phyloP scores from a whole-genome alignment of 2,888 invertebrate genomes.

The Loripinus fragilis region DNA sequence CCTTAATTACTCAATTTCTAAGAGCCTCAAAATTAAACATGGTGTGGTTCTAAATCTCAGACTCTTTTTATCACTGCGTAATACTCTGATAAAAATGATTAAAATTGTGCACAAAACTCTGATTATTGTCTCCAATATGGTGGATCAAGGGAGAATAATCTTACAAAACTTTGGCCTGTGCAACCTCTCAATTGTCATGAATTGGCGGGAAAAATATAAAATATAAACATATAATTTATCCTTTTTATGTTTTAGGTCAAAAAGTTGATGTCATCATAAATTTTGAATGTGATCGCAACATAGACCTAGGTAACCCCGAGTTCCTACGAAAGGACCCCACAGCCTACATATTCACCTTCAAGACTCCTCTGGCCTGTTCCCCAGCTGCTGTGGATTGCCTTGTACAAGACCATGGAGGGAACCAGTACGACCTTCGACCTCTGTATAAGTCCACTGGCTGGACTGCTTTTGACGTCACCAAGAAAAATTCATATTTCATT shows the following conservation, averaged over 20 bases:
- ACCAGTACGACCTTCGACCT: conserved; percentile 77
- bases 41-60: too few relatives aligned
- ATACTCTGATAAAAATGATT: too few relatives aligned
- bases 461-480: conserved; percentile 70
- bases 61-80: too few relatives aligned
- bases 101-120: too few relatives aligned
- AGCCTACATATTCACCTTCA: conserved; percentile 68
- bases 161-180: too few relatives aligned
- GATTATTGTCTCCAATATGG: too few relatives aligned
- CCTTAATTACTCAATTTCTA: too few relatives aligned
- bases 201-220: too few relatives aligned
- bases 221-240: too few relatives aligned
- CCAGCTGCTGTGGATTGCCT: conserved; percentile 74
- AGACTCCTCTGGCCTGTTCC: conserved; percentile 75
- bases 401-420: conserved; percentile 69
- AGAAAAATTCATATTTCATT: conserved; percentile 74
- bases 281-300: conserved; percentile 67
- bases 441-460: conserved; percentile 73
- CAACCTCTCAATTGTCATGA: too few relatives aligned
- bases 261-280: conserved; percentile 59
- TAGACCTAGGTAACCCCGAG: conserved; percentile 60
- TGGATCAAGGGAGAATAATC: too few relatives aligned
- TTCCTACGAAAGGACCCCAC: conserved; percentile 59
- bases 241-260: conserved; percentile 53
- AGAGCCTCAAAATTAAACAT: too few relatives aligned